A percentile compares a stretch with the other conserved stretches of the same genome.
Evolutionary conservation across 2,797 vertebrate genomes (phyloP).

Genomic region (Pogoniulus pusillus): DNA sequence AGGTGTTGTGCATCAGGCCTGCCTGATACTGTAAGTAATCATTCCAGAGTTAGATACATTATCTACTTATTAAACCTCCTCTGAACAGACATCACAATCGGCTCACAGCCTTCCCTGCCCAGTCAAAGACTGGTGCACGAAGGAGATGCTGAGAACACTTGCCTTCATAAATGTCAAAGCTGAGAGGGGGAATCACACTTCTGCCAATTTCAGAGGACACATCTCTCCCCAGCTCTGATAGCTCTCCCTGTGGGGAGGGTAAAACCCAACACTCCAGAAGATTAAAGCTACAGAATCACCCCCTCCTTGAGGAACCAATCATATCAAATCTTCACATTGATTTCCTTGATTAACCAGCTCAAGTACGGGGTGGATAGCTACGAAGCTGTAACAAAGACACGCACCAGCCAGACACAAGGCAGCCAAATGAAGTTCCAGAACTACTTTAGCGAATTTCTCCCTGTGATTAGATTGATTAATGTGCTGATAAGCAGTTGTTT

Average conservation of each 20-base stretch:
- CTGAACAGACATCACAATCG: neutral
- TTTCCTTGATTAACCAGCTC: slow-evolving; percentile 5
- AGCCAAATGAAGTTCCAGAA: slow-evolving; percentile 3
- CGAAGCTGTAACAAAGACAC: neutral
- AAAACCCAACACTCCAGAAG: neutral
- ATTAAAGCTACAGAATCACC: neutral
- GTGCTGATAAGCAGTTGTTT: slow-evolving; percentile 36
- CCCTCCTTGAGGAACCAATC: neutral
- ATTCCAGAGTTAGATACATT: neutral
- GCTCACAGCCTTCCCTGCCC: neutral
- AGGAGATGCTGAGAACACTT: neutral
- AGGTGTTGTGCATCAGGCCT: neutral
- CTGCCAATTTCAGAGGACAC: neutral
- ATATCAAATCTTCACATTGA: neutral
- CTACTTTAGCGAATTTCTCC: neutral
- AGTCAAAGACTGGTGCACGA: neutral
- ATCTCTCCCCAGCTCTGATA: neutral
- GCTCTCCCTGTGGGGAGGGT: neutral
- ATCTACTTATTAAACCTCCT: neutral
- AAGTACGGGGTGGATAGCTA: neutral
- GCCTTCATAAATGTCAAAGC: neutral
- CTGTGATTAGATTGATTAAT: slow-evolving; percentile 49
- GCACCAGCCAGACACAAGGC: neutral
- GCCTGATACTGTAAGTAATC: neutral
- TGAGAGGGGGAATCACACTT: neutral